Percentiles rank a stretch among this genome's conserved stretches.
phyloP scores from a whole-genome alignment of 2,888 invertebrate genomes.

The Ormyrus rosae region DNA sequence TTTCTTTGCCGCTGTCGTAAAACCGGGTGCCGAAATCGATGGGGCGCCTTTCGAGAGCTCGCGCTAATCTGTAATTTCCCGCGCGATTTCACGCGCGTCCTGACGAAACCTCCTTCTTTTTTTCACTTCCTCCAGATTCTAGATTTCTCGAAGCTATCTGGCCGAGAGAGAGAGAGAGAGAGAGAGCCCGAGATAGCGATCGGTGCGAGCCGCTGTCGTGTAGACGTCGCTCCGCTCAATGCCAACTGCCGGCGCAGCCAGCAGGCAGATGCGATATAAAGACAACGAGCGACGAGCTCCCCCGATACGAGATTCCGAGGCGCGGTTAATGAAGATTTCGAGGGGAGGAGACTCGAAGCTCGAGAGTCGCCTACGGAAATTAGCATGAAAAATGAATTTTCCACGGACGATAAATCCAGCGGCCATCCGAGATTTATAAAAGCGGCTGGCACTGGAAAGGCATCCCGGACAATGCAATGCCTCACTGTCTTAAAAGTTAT shows the following conservation, averaged over 20 bases:
- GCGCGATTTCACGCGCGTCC: slow-evolving; percentile 27
- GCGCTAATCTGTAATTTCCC: slow-evolving; percentile 26
- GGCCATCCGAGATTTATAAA: too few relatives aligned
- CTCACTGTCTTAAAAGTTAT: too few relatives aligned
- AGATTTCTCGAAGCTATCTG: slow-evolving; percentile 12
- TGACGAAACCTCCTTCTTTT: slow-evolving; percentile 23
- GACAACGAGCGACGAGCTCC: not conserved
- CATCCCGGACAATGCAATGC: too few relatives aligned
- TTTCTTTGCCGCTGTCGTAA: not conserved
- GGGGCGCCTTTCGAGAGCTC: not conserved
- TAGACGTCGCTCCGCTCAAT: too few relatives aligned
- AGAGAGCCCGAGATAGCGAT: not conserved
- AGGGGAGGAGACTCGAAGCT: too few relatives aligned
- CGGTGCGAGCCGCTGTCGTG: not conserved
- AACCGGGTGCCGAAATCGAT: slow-evolving; percentile 11
- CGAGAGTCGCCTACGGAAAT: too few relatives aligned
- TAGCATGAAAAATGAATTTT: too few relatives aligned
- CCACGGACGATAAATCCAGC: too few relatives aligned
- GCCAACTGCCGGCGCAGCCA: not conserved
- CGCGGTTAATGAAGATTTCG: not conserved
- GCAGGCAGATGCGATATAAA: not conserved
- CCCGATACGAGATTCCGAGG: too few relatives aligned
- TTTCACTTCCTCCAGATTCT: slow-evolving; percentile 15
- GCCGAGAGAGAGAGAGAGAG: not conserved
- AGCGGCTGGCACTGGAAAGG: too few relatives aligned